Base-by-base conservation (phyloP, 1,140 invertebrate genomes). In the Mercenaria mercenaria region DNA sequence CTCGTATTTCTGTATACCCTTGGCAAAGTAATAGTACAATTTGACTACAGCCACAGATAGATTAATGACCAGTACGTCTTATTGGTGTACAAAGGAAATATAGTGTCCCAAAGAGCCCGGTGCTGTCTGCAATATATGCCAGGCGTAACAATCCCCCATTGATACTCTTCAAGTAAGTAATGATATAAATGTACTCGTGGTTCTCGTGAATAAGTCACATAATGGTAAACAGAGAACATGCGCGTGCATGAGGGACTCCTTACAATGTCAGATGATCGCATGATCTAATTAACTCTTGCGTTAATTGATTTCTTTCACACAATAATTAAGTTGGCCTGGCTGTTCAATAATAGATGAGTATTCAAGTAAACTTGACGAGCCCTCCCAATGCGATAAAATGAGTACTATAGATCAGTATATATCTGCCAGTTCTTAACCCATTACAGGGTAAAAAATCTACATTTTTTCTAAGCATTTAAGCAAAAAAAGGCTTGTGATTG, bases 231-330 rank as follows among this genome's bases (percentile, higher is more conserved):
- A 77, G 74, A 77, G 2, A 50, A 43, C 74, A 32, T 34, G 39
- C 34, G 74, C 74, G 74, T 77, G 74, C 29, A 77, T 52, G 11
- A 1, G 74, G 26, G 43, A 67, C 61, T 67, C 61, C 43, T 50
- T 52, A 26, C 74, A 50, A 29, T 52, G 26, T 11, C n/a, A 74
- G 2, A 77, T 77, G 26, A 77, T 77, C 41, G 74, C 74, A 77
- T 52, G 74, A 77, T 77, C 74, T 52, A 47, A 77, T 74, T 77
- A 77, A 47, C 74, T 47, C 26, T 34, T 77, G 37, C 74, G 47
- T 52, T 77, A 77, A 77, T 77, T 77, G 74, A 77, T 77, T 77
- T 50, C 74, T 77, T 77, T 77, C 74, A 20, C 74, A n/a, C 47
- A 43, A 50, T 77, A 77, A 77, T 77, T 77, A 77, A 77, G 74